phyloP scores from a whole-genome alignment of 2,113 vertebrate species.

The Sula dactylatra region DNA sequence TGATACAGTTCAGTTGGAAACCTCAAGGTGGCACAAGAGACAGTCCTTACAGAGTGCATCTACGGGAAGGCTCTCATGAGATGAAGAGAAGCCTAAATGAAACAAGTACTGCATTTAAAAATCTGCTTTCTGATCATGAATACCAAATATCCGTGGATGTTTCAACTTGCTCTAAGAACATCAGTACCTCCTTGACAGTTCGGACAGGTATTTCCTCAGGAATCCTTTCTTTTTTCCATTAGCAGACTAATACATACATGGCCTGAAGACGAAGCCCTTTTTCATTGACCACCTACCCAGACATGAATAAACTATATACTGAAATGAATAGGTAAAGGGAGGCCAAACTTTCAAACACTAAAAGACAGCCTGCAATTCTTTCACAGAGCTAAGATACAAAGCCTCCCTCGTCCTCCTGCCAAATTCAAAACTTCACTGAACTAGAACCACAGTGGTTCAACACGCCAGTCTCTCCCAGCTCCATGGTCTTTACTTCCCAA shows the following conservation, averaged over 20 bases:
- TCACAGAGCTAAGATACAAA: background rate
- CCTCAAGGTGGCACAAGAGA: background rate
- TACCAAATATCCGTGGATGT: constrained; percentile 34
- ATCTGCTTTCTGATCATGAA: background rate
- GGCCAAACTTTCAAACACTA: background rate
- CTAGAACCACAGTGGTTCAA: background rate
- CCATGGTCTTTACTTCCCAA: background rate
- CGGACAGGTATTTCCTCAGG: constrained; percentile 46
- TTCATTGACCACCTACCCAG: background rate
- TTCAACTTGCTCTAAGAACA: constrained; percentile 2
- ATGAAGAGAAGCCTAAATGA: background rate
- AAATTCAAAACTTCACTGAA: background rate
- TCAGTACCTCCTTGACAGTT: background rate
- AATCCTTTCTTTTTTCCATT: background rate
- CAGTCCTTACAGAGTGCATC: background rate
- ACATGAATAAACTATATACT: background rate
- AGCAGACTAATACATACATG: background rate
- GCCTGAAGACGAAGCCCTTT: background rate
- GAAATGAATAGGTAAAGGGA: background rate
- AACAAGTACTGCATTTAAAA: background rate
- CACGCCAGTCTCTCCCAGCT: background rate
- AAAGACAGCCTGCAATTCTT: background rate
- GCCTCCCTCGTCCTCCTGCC: background rate
- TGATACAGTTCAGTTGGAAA: constrained; percentile 4
- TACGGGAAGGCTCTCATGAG: background rate